Evolutionary conservation across 2,797 vertebrate species (phyloP), one percentile per base, ranked within the genome.

Genomic region (Corythornis leucogaster): DNA sequence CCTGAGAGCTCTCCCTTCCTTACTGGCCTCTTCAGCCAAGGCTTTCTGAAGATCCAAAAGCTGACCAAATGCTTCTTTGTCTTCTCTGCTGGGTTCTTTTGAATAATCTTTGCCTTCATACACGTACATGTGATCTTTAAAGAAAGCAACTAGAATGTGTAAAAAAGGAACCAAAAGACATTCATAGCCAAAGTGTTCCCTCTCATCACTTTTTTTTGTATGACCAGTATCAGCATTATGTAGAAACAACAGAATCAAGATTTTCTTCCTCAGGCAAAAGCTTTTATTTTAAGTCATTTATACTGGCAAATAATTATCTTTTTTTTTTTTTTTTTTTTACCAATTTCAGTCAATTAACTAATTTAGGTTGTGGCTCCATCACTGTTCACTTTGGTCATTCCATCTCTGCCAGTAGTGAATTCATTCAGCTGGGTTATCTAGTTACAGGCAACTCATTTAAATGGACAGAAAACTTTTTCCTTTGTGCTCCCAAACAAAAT

Each of bases 41-140:
- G 77, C 80, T 95, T 97, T 97, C 97, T 98, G 98, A 94, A 98
- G 97, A 90, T 98, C 97, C 96, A 98, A 62, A 92, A 99, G 92
- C 55, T 96, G 94, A 53, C 98, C 96, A 87, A 99, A 99, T 54
- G 97, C 97, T 79, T 92, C 97, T 96, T 97, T 97, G 96, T 99
- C 99, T 62, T 98, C 98, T 54, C 96, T 89, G 96, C 98, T 99
- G 45, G 98, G 97, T 61, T 98, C 98, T 89, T 98, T 98, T n/a
- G 99, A 99, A 95, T 99, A 99, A 96, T 99, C 99, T 96, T 97
- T 98, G 55, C 99, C 99, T 98, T 99, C 99, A 21, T 99, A 99
- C 92, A 97, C 96, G n/a, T 99, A 99, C 98, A 99, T 99, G 90
- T 99, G 98, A 96, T 97, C 98, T 98, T 96, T 89, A 98, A 94